Percentiles rank a stretch among this genome's conserved stretches.
Conservation (phyloP, 2,113 vertebrate species). For the Neopipo cinnamomea region DNA sequence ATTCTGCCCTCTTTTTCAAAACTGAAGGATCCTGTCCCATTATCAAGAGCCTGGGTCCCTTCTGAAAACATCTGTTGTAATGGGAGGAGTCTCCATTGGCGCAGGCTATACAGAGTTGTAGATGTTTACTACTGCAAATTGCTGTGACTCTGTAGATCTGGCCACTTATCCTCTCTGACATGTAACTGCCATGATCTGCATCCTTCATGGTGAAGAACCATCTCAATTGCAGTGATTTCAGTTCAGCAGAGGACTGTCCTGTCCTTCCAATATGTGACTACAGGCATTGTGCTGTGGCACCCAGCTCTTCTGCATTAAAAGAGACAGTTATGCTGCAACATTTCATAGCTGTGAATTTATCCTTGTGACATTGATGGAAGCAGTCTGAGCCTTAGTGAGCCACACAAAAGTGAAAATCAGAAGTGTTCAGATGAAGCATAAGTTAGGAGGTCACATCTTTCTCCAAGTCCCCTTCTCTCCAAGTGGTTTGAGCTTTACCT, state of each 20-base stretch:
- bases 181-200: neutral
- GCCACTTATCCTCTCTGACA: rapidly evolving
- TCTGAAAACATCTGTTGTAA: neutral
- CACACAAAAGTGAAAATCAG: neutral
- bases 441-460: neutral
- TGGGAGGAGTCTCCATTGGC: neutral
- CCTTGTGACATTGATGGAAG: neutral
- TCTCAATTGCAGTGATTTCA: neutral
- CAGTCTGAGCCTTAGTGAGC: neutral
- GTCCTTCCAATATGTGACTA: neutral
- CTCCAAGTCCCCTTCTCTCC: neutral
- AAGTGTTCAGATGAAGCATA: neutral
- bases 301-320: neutral
- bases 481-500: neutral
- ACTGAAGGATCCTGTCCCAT: neutral
- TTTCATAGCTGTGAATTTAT: neutral
- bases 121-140: neutral
- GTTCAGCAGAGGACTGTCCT: neutral
- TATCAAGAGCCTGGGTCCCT: neutral
- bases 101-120: neutral
- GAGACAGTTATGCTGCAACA: neutral
- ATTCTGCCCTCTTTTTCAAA: neutral
- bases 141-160: neutral
- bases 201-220: neutral
- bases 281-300: neutral